A percentile compares a stretch with the other conserved stretches of the same genome.
Conservation (phyloP, 2,797 vertebrate species). For the Coregonus sp. region DNA sequence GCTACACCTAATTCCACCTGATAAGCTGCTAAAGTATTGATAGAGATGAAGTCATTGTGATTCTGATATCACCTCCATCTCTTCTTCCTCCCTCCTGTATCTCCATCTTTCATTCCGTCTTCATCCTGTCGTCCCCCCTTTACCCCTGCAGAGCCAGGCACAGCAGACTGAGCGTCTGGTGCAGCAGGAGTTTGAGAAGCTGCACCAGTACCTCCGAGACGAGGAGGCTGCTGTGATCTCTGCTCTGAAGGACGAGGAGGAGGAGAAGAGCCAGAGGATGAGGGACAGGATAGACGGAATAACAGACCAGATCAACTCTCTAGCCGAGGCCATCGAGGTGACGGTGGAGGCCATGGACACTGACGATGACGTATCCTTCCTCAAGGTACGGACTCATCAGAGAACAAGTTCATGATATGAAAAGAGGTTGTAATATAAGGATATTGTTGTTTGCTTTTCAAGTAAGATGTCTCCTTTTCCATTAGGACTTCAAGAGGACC, state of each 20-base stretch:
- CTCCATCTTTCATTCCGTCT: too few relatives aligned
- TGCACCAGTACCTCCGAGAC: conserved; percentile 63
- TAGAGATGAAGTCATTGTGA: background rate
- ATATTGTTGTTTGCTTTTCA: background rate
- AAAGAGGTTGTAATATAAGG: background rate
- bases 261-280: conserved; percentile 58
- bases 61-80: background rate
- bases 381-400: conserved; percentile 48
- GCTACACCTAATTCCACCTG: background rate
- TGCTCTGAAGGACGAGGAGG: conserved; percentile 62
- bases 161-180: conserved; percentile 48
- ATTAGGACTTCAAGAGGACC: conserved; percentile 63
- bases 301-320: conserved; percentile 43
- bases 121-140: too few relatives aligned
- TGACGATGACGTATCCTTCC: conserved; percentile 45
- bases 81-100: background rate
- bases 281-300: conserved; percentile 54
- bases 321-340: conserved; percentile 47
- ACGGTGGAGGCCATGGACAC: conserved; percentile 51
- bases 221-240: conserved; percentile 55
- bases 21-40: background rate
- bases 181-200: conserved; percentile 66
- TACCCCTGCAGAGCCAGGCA: conserved; percentile 52
- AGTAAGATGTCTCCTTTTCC: conserved; percentile 27
- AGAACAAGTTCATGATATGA: background rate